phyloP scores from a whole-genome alignment of 2,888 invertebrate genomes.

The Scelioninae gen. 2 region DNA sequence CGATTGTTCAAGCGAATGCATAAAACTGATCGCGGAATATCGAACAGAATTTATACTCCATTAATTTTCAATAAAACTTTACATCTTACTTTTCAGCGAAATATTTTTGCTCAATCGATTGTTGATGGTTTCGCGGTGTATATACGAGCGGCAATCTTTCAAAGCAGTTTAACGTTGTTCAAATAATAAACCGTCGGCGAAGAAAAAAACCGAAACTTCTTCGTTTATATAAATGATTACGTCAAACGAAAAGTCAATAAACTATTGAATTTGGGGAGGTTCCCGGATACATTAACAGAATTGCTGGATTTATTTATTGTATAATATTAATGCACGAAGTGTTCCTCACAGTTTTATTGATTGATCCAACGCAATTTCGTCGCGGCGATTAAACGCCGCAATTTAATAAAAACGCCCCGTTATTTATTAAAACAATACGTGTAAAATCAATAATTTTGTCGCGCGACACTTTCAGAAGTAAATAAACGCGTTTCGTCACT shows the following conservation, averaged over 20 bases:
- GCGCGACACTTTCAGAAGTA: constrained; percentile 9
- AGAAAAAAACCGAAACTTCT: constrained; percentile 7
- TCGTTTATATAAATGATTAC: not conserved
- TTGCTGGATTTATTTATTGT: no score
- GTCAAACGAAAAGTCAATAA: not conserved
- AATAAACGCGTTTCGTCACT: constrained; percentile 23
- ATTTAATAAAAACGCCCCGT: constrained; percentile 4
- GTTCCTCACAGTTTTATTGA: not conserved
- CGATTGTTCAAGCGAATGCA: not conserved
- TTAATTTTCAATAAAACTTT: constrained; percentile 27
- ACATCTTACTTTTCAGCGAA: constrained; percentile 10
- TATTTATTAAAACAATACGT: constrained; percentile 18
- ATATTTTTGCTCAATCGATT: constrained; percentile 15
- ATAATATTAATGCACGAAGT: no score
- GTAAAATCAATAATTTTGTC: constrained; percentile 16
- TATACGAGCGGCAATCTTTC: constrained; percentile 24
- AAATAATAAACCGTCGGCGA: constrained; percentile 5
- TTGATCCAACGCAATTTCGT: constrained; percentile 6
- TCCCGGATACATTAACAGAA: no score
- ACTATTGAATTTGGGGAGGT: no score
- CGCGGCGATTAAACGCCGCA: constrained; percentile 10
- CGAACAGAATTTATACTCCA: constrained; percentile 14
- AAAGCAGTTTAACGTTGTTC: constrained; percentile 27
- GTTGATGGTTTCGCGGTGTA: constrained; percentile 8
- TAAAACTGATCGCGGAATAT: constrained; percentile 4